Percentiles rank a stretch among this genome's conserved stretches.
Evolutionary conservation across 2,888 invertebrate genomes (phyloP).

Genomic region (Mesoligia furuncula): DNA sequence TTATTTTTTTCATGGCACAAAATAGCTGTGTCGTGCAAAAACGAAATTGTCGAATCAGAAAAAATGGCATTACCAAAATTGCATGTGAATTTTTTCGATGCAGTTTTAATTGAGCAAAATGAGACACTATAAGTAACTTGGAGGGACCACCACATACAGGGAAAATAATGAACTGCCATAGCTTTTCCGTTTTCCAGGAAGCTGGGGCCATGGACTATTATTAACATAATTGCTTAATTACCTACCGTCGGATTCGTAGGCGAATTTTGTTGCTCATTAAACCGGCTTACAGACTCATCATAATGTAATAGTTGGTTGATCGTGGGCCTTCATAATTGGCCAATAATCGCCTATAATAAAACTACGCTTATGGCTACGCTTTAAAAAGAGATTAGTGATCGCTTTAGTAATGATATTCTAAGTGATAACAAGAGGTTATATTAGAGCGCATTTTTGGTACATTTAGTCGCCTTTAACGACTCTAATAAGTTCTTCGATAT

Average conservation of each 20-base stretch:
- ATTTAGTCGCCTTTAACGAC: too few relatives aligned
- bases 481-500: neutral
- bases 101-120: slow-evolving; percentile 21
- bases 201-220: neutral
- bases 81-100: slow-evolving; percentile 8
- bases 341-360: neutral
- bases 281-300: neutral
- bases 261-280: slow-evolving; percentile 7
- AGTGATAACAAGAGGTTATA: too few relatives aligned
- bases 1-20: neutral
- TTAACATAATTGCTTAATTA: slow-evolving; percentile 27
- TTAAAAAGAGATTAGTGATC: slow-evolving; percentile 7
- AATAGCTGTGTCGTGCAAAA: slow-evolving; percentile 22
- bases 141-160: neutral
- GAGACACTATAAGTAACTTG: neutral
- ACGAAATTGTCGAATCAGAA: slow-evolving; percentile 12
- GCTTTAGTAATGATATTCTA: neutral
- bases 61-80: slow-evolving; percentile 12
- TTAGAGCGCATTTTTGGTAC: too few relatives aligned
- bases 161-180: neutral
- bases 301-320: slow-evolving; percentile 15
- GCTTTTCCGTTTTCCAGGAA: neutral
- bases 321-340: slow-evolving; percentile 7
- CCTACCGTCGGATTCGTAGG: neutral
- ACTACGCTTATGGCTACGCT: neutral